Evolutionary conservation across 2,888 invertebrate genomes (phyloP).

Genomic region (Erpobdella octoculata): DNA sequence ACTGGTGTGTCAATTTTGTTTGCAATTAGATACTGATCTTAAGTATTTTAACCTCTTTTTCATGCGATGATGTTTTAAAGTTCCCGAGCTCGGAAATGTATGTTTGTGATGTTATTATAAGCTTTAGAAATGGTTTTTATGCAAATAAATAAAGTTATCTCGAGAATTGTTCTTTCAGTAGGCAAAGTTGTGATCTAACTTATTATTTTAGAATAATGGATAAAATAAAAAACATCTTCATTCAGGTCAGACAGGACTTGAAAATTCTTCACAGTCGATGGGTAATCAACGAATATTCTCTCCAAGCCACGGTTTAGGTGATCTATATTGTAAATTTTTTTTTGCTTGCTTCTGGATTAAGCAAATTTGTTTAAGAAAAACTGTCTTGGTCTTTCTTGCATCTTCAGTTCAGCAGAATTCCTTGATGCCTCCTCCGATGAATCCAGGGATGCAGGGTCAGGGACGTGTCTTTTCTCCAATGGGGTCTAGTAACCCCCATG

Average conservation of each 20-base stretch:
- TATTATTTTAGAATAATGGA: too few relatives aligned
- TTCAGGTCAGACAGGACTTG: not conserved
- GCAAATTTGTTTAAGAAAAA: too few relatives aligned
- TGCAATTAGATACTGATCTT: not conserved
- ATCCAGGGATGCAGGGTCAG: conserved; percentile 9
- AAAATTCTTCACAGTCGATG: not conserved
- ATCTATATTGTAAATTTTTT: too few relatives aligned
- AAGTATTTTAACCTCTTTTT: not conserved
- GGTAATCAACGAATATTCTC: not conserved
- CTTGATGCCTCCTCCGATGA: conserved; percentile 12
- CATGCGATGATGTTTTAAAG: not conserved
- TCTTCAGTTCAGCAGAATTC: not conserved
- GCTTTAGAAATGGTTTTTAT: not conserved
- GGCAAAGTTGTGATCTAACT: not conserved
- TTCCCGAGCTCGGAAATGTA: too few relatives aligned
- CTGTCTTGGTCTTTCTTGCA: not conserved
- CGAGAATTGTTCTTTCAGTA: not conserved
- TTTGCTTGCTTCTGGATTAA: too few relatives aligned
- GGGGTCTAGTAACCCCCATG: not conserved
- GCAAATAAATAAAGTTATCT: not conserved
- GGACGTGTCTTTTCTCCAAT: conserved; percentile 15
- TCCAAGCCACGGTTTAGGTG: too few relatives aligned
- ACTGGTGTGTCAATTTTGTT: not conserved
- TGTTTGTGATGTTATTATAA: too few relatives aligned
- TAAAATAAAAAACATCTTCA: too few relatives aligned